phyloP scores from a whole-genome alignment of 1,140 invertebrate genomes.

The Caerostris extrusa region DNA sequence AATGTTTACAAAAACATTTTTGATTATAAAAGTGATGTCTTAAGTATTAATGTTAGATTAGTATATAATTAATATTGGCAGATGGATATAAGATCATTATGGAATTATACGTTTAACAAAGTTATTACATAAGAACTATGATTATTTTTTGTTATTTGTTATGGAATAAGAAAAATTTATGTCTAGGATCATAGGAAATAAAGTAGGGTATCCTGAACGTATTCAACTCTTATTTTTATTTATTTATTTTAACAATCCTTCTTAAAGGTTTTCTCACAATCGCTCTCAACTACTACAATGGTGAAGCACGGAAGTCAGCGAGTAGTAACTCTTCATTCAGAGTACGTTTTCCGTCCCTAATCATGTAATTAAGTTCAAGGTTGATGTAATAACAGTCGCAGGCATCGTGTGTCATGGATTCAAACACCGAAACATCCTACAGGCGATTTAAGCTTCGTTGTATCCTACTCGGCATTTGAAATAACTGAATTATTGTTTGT shows the following conservation, averaged over 20 bases:
- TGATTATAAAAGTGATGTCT: too few relatives aligned
- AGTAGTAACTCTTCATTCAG: background rate
- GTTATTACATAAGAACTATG: too few relatives aligned
- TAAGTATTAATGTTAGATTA: too few relatives aligned
- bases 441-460: too few relatives aligned
- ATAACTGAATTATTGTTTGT: too few relatives aligned
- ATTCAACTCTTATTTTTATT: background rate
- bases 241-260: background rate
- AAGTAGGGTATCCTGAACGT: background rate
- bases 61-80: too few relatives aligned
- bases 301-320: slow-evolving; percentile 43
- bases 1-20: too few relatives aligned
- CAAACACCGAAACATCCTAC: background rate
- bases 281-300: background rate
- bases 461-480: too few relatives aligned
- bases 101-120: too few relatives aligned
- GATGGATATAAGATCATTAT: too few relatives aligned
- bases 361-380: slow-evolving; percentile 71
- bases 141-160: too few relatives aligned
- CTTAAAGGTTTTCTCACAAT: background rate
- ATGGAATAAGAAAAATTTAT: background rate
- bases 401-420: background rate
- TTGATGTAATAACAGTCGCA: slow-evolving; percentile 21
- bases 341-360: slow-evolving; percentile 42
- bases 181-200: background rate